Base-by-base conservation (phyloP, 2,797 vertebrate genomes). In the Diglossa cyanea region DNA sequence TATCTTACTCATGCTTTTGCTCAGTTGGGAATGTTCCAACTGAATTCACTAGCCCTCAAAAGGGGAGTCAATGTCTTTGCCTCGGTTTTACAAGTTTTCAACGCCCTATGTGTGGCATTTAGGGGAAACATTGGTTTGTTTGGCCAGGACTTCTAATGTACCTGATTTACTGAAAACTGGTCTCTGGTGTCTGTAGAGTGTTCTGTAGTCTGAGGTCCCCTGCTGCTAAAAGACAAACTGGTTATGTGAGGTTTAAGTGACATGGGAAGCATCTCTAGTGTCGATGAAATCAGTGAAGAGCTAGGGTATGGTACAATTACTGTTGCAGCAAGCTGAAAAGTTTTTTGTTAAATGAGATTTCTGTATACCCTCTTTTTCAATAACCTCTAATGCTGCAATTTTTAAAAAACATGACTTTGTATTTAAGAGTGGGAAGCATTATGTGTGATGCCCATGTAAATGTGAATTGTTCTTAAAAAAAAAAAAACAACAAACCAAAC, bases 401-500 rank as follows among this genome's bases (percentile, higher is more conserved):
- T 67, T 62, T 31, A 3, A 57, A 84, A 82, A 60, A 9, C 2
- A 3, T 48, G 7, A 17, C 18, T 82, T 89, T 7, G 4, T 53
- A 61, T 47, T 66, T 68, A 44, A 60, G 13, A 20, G 11, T 57
- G 18, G 13, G 30, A 85, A 60, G 12, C 33, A 44, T 83, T 70
- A 37, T 70, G 17, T 70, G 13, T 60, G 20, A 47, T 55, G 14
- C 8, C 8, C 11, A 4, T 53, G 16, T 65, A 45, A 79, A 58
- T 82, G 15, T n/a, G 39, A 88, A 16, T 72, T 78, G 31, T 71
- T 91, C 24, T 75, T 54, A 7, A 19, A 42, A 40, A 8, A 31
- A 44, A 37, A 16, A 1, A 1, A 1, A 1, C 26, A 30, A 0
- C 7, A 33, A 31, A 26, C 13, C 6, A 66, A 47, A 39, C 23